Base-by-base conservation (phyloP, 2,113 vertebrate genomes). In the Oncorhynchus gorbuscha region DNA sequence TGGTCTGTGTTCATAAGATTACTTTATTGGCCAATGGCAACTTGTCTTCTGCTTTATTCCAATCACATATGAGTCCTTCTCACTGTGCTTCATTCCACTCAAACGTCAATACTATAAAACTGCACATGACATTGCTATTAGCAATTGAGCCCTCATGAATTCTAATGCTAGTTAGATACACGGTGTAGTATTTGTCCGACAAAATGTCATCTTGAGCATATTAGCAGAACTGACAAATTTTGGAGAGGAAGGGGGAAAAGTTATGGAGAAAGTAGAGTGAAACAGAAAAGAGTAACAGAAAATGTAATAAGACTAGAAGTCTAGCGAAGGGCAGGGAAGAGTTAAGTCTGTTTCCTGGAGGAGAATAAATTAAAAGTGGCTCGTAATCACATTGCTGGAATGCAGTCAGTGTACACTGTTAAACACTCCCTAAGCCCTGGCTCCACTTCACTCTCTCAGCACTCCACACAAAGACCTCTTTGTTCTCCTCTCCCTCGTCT, bases 361-460 rank as follows among this genome's bases (percentile, higher is more conserved):
- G 65, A 77, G 82, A 81, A 84, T 86, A 84, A 86, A 82, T 81
- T 82, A 80, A 83, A 86, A 81, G 69, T 30, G 79, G 62, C 82
- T 79, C 73, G 79, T 87, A 83, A 87, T 87, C 83, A 83, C 81
- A 83, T 62, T 78, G 81, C 79, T 81, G 85, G 85, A 87, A 87
- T 87, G 85, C 77, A 85, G 85, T 83, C 83, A 77, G 85, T 80
- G 78, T 85, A 85, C 83, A 83, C 68, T 85, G 85, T 83, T 82
- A 80, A 85, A 85, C 83, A 83, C 83, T 82, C 85, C 83, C 83
- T 79, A 74, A 79, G 78, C 74, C 76, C 71, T 81, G 81, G 78
- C 67, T 83, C 68, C 66, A 76, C 76, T 81, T 76, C 83, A 75
- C 79, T 79, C 76, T 77, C 75, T 82, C 82, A 78, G 76, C 62